Percentiles rank a stretch among this genome's conserved stretches.
Evolutionary conservation across 1,140 invertebrate species (phyloP).

Genomic region (Calliphora vicina): DNA sequence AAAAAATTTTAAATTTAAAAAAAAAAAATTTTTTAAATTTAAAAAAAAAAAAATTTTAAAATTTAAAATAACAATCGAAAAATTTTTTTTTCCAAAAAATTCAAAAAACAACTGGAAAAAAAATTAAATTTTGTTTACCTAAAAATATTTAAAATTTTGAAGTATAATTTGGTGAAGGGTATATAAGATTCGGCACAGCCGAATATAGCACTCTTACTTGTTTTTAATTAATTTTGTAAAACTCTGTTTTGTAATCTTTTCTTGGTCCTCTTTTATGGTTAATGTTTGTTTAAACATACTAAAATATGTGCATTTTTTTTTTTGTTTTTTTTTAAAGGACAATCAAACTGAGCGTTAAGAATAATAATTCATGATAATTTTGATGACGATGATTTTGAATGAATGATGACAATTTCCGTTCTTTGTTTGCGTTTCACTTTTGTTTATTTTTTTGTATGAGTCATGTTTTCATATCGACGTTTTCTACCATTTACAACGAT

Average conservation of each 20-base stretch:
- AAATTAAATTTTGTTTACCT: too few species aligned
- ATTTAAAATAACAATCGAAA: too few species aligned
- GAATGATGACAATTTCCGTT: slow-evolving; percentile 15
- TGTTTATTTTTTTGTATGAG: neutral
- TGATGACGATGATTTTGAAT: slow-evolving; percentile 4
- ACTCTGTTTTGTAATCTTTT: neutral
- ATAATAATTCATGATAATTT: slow-evolving; percentile 18
- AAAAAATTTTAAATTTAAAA: too few species aligned
- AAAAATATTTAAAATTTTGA: too few species aligned
- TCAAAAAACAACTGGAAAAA: too few species aligned
- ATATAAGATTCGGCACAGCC: too few species aligned
- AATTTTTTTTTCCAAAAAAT: too few species aligned
- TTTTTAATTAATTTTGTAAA: neutral
- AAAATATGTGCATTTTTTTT: slow-evolving; percentile 31
- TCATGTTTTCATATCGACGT: neutral
- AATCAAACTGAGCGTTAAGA: slow-evolving; percentile 31
- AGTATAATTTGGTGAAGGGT: too few species aligned
- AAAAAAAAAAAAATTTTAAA: too few species aligned
- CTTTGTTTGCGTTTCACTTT: slow-evolving; percentile 3
- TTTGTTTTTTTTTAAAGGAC: neutral
- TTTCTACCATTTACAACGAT: neutral
- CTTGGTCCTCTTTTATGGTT: neutral
- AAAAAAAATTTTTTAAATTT: too few species aligned
- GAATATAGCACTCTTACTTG: too few species aligned
- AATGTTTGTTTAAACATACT: neutral